These are phyloP conservation scores for Lepus townsendii DNA, from an alignment of 2,797 vertebrate genomes.

Conservation along the genomic window DNA sequence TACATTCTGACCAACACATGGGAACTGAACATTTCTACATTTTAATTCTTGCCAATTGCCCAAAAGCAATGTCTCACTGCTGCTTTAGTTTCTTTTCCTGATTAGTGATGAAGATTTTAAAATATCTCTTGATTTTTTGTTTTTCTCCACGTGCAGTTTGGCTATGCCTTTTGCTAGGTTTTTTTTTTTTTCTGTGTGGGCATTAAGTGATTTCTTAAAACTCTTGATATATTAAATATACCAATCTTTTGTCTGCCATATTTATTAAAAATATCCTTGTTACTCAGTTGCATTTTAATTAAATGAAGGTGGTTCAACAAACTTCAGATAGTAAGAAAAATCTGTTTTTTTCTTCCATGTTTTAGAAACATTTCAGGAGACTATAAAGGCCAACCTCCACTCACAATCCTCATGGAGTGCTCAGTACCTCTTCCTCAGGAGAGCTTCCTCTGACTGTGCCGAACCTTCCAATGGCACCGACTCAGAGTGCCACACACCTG, in stretches of 20 bases:
- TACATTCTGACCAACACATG: background rate
- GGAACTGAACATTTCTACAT: background rate
- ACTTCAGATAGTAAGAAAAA: background rate
- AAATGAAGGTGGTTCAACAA: background rate
- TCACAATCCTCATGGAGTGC: background rate
- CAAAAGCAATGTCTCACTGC: background rate
- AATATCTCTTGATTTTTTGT: background rate
- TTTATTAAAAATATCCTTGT: background rate
- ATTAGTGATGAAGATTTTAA: conserved; percentile 13
- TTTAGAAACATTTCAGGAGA: background rate
- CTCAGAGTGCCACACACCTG: background rate
- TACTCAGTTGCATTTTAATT: background rate
- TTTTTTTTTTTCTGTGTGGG: background rate
- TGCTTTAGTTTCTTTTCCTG: background rate
- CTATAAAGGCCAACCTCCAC: background rate
- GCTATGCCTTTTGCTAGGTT: background rate
- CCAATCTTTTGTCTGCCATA: background rate
- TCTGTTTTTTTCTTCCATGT: background rate
- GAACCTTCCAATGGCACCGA: background rate
- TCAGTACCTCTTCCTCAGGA: background rate
- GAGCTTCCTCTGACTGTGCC: background rate
- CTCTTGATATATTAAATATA: background rate
- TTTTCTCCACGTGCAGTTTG: background rate
- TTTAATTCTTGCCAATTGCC: conserved; percentile 11
- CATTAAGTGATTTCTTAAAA: background rate